Conservation (phyloP, 1,140 invertebrate genomes). For the Pentalonia nigronervosa region DNA sequence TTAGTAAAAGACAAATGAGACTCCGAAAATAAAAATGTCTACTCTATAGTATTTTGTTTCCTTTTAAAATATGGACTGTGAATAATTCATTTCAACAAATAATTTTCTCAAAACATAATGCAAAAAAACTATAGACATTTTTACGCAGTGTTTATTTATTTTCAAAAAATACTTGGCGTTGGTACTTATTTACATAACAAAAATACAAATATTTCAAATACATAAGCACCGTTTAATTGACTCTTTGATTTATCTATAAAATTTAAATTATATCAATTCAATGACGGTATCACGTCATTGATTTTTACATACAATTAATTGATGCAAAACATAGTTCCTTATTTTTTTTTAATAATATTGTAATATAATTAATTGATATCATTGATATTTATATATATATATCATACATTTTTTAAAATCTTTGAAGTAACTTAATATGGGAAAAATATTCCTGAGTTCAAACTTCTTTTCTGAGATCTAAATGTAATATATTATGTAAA, state of each 20-base stretch:
- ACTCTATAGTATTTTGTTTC: background rate
- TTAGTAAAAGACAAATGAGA: conserved; percentile 19
- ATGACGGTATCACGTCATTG: background rate
- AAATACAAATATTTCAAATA: background rate
- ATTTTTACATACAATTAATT: background rate
- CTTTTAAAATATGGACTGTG: background rate
- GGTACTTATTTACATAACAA: background rate
- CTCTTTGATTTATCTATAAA: background rate
- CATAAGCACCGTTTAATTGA: background rate
- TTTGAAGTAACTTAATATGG: background rate
- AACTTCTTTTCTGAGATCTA: background rate
- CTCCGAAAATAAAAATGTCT: background rate
- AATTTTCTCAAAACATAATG: background rate
- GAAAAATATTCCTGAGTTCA: background rate
- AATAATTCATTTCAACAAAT: conserved; percentile 10
- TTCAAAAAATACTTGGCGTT: background rate
- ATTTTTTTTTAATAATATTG: background rate
- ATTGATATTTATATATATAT: background rate
- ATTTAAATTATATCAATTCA: background rate
- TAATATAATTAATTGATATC: background rate
- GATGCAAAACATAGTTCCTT: background rate
- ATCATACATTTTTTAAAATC: background rate
- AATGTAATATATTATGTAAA: background rate
- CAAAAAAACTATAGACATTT: conserved; percentile 17
- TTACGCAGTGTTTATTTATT: background rate